These are phyloP conservation scores for Poecilus cupreus DNA, from an alignment of 2,888 invertebrate species.

Conservation along the genomic window DNA sequence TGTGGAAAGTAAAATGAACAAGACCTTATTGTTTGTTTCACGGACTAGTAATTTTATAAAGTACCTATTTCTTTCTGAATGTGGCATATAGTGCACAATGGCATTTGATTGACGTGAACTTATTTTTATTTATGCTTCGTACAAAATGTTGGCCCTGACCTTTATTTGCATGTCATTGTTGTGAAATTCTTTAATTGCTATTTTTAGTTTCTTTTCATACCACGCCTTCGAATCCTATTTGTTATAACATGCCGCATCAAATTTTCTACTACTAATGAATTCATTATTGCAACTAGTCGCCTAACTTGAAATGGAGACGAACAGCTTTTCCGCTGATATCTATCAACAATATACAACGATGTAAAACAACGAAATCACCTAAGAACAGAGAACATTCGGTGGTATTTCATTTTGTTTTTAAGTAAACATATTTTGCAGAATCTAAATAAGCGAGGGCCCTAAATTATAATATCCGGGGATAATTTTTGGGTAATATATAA, in stretches of 20 bases:
- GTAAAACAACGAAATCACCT: too few species aligned
- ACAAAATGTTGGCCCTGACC: conserved; percentile 8
- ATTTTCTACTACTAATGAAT: too few species aligned
- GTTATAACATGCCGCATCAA: not conserved
- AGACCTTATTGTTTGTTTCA: not conserved
- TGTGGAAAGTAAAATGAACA: not conserved
- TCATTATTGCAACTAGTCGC: too few species aligned
- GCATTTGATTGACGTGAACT: conserved; percentile 6
- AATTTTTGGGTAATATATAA: conserved; percentile 19
- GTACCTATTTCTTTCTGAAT: not conserved
- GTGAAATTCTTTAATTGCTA: conserved; percentile 16
- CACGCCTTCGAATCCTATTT: not conserved
- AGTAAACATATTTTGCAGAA: too few species aligned
- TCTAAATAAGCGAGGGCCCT: too few species aligned
- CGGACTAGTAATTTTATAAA: not conserved
- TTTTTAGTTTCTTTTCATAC: not conserved
- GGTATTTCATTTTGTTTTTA: too few species aligned
- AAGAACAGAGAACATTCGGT: too few species aligned
- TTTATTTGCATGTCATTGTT: conserved; percentile 8
- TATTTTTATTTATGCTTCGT: not conserved
- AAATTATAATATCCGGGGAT: not conserved
- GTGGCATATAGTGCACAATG: not conserved
- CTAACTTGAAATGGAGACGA: too few species aligned
- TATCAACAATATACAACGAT: too few species aligned
- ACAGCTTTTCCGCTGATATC: too few species aligned